Evolutionary conservation across 2,797 vertebrate species (phyloP), one percentile per base, ranked within the genome.

Genomic region (Zenarchopterus dispar): DNA sequence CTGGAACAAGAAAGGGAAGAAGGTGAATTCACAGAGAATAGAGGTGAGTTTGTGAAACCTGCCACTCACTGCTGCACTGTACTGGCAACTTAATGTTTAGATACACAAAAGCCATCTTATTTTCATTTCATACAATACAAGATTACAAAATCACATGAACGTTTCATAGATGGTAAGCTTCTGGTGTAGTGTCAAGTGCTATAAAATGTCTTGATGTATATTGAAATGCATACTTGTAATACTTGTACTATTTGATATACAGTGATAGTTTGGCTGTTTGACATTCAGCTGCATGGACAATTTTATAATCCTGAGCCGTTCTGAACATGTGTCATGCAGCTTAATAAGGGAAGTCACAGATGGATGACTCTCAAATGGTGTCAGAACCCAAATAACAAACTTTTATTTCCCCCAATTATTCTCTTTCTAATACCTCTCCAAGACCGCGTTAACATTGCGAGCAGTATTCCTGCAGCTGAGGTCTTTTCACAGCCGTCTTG

Each of bases 1-100:
- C 73, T 99, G 97, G 97, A 98, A 97, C 91, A 99, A 99, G 90
- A 97, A 97, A 72, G 97, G 97, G 66, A 98, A 98, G 86, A 96
- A 97, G 73, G 97, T 98, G 77, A 99, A 97, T 86, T 98, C 97
- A 0, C 97, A 98, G 86, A 94, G 97, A 50, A 97, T 99, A 19
- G 97, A 99, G 96, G 97, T 99, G 77, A 92, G 91, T 83, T 43
- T 2, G 4, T n/a, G 19, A 56, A 61, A 41, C 36, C 39, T 15
- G 22, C 41, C 39, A 26, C 41, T n/a, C 44, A 13, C 15, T 66
- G 39, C 45, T 50, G 49, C 45, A 18, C 41, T 68, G 41, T 13
- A 8, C 10, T 19, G 18, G 8, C 16, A 28, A n/a, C n/a, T 5
- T 33, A 44, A 42, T 41, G 18, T 22, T 11, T 8, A 23, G n/a